These are phyloP conservation scores for Napeogenes sylphis DNA, from an alignment of 2,888 invertebrate genomes.

Conservation along the genomic window DNA sequence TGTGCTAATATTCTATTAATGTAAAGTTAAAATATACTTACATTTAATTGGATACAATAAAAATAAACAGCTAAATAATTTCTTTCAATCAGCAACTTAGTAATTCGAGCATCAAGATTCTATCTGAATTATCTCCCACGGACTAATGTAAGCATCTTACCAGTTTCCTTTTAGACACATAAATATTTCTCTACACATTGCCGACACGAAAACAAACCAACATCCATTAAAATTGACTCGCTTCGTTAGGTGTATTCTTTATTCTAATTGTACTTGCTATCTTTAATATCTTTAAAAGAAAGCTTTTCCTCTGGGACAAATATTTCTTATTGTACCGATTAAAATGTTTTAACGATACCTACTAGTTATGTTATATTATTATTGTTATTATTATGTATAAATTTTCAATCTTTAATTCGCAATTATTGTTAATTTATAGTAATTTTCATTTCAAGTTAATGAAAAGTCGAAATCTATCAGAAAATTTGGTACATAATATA, in stretches of 20 bases:
- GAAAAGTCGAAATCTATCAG: not conserved
- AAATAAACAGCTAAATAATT: no score
- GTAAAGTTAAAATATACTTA: no score
- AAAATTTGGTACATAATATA: not conserved
- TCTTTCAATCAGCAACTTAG: no score
- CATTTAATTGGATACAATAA: no score
- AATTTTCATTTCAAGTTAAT: not conserved
- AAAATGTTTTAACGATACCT: no score
- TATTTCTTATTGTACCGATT: no score
- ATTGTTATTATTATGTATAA: no score
- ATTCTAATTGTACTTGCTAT: not conserved
- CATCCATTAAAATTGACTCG: not conserved
- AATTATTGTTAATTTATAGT: no score
- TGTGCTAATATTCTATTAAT: no score
- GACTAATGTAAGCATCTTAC: not conserved
- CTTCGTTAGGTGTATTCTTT: not conserved
- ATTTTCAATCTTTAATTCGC: no score
- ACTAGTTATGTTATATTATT: no score
- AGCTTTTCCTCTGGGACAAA: no score
- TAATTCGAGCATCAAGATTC: not conserved
- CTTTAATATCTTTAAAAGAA: not conserved
- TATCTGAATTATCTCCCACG: not conserved
- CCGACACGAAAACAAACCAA: not conserved
- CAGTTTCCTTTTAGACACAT: not conserved
- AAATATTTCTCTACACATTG: not conserved